A percentile compares a stretch with the other conserved stretches of the same genome.
Evolutionary conservation across 2,797 vertebrate species (phyloP).

Genomic region (Euphonia xanthogaster): DNA sequence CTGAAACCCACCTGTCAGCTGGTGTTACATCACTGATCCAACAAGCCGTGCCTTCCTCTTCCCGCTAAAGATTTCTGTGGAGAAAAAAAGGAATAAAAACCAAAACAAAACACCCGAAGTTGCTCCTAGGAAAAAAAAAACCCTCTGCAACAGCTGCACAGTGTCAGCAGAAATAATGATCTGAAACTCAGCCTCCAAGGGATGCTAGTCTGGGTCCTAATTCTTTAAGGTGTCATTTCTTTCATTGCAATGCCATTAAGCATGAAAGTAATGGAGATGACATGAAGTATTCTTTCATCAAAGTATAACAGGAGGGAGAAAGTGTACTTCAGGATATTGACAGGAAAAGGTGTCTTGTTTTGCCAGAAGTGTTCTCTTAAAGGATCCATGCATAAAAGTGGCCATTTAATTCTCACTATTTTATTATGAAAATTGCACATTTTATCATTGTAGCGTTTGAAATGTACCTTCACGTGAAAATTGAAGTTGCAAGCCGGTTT

Average conservation of each 20-base stretch:
- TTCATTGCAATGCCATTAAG: slow-evolving; percentile 54
- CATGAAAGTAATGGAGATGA: slow-evolving; percentile 63
- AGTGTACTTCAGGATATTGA: neutral
- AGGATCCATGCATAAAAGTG: neutral
- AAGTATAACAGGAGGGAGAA: neutral
- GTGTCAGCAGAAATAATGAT: slow-evolving; percentile 84
- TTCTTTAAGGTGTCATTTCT: slow-evolving; percentile 66
- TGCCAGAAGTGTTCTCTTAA: neutral
- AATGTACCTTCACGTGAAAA: neutral
- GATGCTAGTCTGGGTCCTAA: slow-evolving; percentile 56
- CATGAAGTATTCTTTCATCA: slow-evolving; percentile 40
- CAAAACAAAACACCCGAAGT: slow-evolving; percentile 35
- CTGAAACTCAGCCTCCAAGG: slow-evolving; percentile 76
- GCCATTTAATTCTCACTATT: neutral
- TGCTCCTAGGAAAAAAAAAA: slow-evolving; percentile 58
- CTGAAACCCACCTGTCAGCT: slow-evolving; percentile 95
- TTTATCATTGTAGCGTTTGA: neutral
- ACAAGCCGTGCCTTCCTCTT: slow-evolving; percentile 75
- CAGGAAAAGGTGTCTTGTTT: neutral
- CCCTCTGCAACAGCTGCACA: slow-evolving; percentile 79
- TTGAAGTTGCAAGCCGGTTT: neutral
- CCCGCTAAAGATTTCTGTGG: slow-evolving; percentile 71
- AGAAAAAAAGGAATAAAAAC: neutral
- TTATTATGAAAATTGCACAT: neutral
- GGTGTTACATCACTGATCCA: slow-evolving; percentile 88